Percentiles rank a stretch among this genome's conserved stretches.
These are phyloP conservation scores for Campopleginae sp. DNA, from an alignment of 2,888 invertebrate species.

Conservation along the genomic window DNA sequence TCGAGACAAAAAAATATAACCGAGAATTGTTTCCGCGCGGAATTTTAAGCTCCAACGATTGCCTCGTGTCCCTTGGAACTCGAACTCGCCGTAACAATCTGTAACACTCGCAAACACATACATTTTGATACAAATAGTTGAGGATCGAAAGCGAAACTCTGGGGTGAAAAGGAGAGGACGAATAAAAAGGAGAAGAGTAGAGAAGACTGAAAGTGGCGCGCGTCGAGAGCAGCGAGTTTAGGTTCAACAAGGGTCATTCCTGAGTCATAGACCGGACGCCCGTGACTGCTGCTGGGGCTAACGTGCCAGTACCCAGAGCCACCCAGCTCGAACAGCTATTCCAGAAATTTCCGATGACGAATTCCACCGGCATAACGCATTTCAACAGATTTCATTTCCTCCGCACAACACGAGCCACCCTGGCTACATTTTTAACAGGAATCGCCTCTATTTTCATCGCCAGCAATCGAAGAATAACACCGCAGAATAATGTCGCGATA, in stretches of 20 bases:
- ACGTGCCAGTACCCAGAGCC: conserved; percentile 54
- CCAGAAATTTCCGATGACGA: conserved; percentile 82
- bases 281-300: conserved; percentile 58
- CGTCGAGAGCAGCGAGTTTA: conserved; percentile 66
- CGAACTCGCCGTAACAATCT: not conserved
- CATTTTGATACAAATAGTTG: conserved; percentile 23
- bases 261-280: conserved; percentile 82
- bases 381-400: conserved; percentile 23
- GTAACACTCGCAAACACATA: not conserved
- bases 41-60: not conserved
- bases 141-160: conserved; percentile 7
- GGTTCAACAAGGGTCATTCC: conserved; percentile 82
- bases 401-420: not conserved
- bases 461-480: no score
- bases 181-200: conserved; percentile 46
- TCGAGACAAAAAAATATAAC: not conserved
- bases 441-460: not conserved
- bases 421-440: not conserved
- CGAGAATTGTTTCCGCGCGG: not conserved
- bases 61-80: not conserved
- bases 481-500: no score
- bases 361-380: conserved; percentile 71
- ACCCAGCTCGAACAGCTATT: conserved; percentile 62
- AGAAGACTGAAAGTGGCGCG: conserved; percentile 65
- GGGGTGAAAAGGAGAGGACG: conserved; percentile 52